Evolutionary conservation across 2,888 invertebrate species (phyloP), one percentile per base, ranked within the genome.

Genomic region (Metallyticus violacea): DNA sequence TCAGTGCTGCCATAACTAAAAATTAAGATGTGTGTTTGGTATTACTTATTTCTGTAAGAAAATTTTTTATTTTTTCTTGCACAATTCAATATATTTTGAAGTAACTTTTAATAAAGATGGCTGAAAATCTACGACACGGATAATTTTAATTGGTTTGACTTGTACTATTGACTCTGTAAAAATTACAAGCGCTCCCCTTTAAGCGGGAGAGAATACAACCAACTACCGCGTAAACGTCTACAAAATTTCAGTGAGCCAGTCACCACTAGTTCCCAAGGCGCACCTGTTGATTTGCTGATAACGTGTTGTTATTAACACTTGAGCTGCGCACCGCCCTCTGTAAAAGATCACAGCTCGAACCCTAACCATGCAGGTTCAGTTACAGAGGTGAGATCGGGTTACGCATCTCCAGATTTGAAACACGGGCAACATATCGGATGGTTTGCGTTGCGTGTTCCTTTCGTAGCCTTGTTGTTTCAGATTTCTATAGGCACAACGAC

Each of bases 221-320:
- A n/a, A n/a, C n/a, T n/a, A n/a, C 77, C 77, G 85, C 30, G 85
- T 29, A 88, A 77, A 9, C 79, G 85, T 15, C 27, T 1, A n/a
- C n/a, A n/a, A n/a, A n/a, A n/a, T n/a, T n/a, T n/a, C n/a, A n/a
- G n/a, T n/a, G n/a, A n/a, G n/a, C n/a, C n/a, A n/a, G n/a, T n/a
- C n/a, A n/a, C n/a, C n/a, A n/a, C n/a, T n/a, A n/a, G 77, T 80
- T 85, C 29, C 77, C 1, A 5, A 25, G 25, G 79, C 29, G 40
- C 40, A 62, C 40, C 40, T 62, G 40, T 62, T 62, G 40, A 62
- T 62, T 62, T 62, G 40, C 40, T 62, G 40, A 62, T 62, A 62
- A 62, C 40, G 40, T 40, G 40, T 40, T 9, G 40, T 40, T 40
- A 40, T 9, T 40, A 40, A 40, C 40, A 40, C 40, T 40, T 40